Conservation (phyloP, 2,888 invertebrate genomes). For the Athalia cordata region DNA sequence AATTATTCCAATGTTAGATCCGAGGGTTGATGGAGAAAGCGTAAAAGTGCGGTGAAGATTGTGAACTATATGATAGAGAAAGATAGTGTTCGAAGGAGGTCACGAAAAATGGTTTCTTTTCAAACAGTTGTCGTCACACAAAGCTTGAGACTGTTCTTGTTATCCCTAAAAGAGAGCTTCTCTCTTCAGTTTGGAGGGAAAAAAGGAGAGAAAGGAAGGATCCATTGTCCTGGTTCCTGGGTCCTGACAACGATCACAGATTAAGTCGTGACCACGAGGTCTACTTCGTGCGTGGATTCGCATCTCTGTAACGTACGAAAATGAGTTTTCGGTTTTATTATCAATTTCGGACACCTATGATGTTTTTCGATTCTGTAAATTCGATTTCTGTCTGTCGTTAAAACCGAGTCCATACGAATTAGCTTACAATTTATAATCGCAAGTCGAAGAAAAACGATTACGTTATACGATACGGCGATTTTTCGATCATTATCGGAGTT, state of each 20-base stretch:
- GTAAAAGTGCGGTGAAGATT: not conserved
- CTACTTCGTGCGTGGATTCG: conserved; percentile 25
- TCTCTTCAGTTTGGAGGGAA: conserved; percentile 13
- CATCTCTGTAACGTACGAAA: conserved; percentile 7
- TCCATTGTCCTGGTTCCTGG: conserved; percentile 36
- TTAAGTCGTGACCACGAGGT: conserved; percentile 23
- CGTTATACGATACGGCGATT: too few relatives aligned
- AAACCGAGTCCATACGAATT: not conserved
- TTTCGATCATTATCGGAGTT: too few relatives aligned
- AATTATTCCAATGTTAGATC: too few relatives aligned
- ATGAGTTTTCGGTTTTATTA: too few relatives aligned
- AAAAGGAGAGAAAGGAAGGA: not conserved
- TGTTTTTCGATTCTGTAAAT: conserved; percentile 3
- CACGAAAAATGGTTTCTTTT: conserved; percentile 29
- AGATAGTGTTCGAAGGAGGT: conserved; percentile 34
- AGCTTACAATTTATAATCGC: not conserved
- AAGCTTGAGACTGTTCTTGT: conserved; percentile 32
- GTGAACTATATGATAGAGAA: conserved; percentile 28
- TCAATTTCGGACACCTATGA: not conserved
- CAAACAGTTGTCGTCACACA: conserved; percentile 42
- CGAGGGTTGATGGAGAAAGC: conserved; percentile 4
- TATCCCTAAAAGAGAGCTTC: conserved; percentile 34
- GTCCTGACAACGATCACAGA: conserved; percentile 25
- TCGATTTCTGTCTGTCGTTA: conserved; percentile 1
- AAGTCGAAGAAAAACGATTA: not conserved